Evolutionary conservation across 2,888 invertebrate species (phyloP).

Genomic region (Pheosia gnoma): DNA sequence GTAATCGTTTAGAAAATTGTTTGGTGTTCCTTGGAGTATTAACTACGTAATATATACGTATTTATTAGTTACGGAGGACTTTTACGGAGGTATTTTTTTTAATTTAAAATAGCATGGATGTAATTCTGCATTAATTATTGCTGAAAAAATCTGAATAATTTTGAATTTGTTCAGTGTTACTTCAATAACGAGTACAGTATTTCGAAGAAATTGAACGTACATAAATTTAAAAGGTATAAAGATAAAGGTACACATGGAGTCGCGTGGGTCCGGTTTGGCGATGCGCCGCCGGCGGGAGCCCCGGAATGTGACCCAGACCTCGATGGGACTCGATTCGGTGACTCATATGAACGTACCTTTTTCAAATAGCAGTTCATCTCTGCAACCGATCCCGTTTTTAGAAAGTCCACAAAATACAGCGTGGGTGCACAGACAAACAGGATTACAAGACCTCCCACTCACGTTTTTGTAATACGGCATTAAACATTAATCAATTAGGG

Average conservation of each 20-base stretch:
- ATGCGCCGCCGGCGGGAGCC: slow-evolving; percentile 45
- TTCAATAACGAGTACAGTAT: slow-evolving; percentile 1
- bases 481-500: slow-evolving; percentile 36
- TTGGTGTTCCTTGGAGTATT: background rate
- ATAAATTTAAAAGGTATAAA: slow-evolving; percentile 47
- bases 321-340: slow-evolving; percentile 68
- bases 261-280: slow-evolving; percentile 61
- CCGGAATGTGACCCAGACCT: slow-evolving; percentile 82
- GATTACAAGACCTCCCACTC: slow-evolving; percentile 60
- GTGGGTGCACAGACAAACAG: slow-evolving; percentile 75
- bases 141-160: background rate
- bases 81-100: no score
- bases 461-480: slow-evolving; percentile 50
- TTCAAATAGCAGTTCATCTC: slow-evolving; percentile 47
- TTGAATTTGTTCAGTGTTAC: background rate
- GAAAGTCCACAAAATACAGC: slow-evolving; percentile 60
- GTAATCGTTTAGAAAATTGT: slow-evolving; percentile 6
- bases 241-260: slow-evolving; percentile 46
- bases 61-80: no score
- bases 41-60: background rate
- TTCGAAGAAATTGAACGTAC: slow-evolving; percentile 45
- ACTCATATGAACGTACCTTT: slow-evolving; percentile 65
- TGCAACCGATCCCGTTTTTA: slow-evolving; percentile 58
- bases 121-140: no score
- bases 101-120: no score